Evolutionary conservation across 1,140 invertebrate species (phyloP), one percentile per base, ranked within the genome.

Genomic region (Episyrphus balteatus): DNA sequence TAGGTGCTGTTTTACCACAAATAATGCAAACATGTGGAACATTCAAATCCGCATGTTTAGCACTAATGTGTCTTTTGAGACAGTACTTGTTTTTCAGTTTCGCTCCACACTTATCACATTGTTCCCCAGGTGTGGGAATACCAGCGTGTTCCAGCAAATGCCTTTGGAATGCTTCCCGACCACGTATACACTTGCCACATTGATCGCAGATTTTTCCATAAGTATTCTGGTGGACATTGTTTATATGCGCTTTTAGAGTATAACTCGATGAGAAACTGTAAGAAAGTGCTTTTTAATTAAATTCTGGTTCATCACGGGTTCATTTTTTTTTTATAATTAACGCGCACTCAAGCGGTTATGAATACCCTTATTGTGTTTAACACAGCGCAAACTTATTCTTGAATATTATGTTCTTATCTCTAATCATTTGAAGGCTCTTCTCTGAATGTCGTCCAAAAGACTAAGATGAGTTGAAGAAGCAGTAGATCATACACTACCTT

Each of bases 121-220:
- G 55, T 12, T 11, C 19, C 5, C 19, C 17, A 3, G 39, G 39
- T 8, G 63, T 51, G 1, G 46, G 39, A 18, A 51, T 38, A 1
- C 56, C 55, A 8, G 52, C 49, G 34, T 62, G 59, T 26, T 62
- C 59, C 45, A 57, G 46, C 60, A 61, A 59, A 46, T 66, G 63
- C 2, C 61, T 50, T n/a, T 15, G 51, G 34, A 66, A 46, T 5
- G 55, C 55, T 21, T 58, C 56, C 0, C 52, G 48, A 0, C 59
- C 57, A 0, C 52, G 48, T 32, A 66, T 51, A 2, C 57, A 55
- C 38, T 66, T 66, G 1, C 62, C 63, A 9, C 63, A 66, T 10
- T 66, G 55, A 21, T 66, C 62, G 34, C 63, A 66, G 15, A 66
- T 62, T 44, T 63, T 63, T 18, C 55, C 55, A 44, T 62, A 63